Base-by-base conservation (phyloP, 2,888 invertebrate species). In the Pyrrhosoma nymphula region DNA sequence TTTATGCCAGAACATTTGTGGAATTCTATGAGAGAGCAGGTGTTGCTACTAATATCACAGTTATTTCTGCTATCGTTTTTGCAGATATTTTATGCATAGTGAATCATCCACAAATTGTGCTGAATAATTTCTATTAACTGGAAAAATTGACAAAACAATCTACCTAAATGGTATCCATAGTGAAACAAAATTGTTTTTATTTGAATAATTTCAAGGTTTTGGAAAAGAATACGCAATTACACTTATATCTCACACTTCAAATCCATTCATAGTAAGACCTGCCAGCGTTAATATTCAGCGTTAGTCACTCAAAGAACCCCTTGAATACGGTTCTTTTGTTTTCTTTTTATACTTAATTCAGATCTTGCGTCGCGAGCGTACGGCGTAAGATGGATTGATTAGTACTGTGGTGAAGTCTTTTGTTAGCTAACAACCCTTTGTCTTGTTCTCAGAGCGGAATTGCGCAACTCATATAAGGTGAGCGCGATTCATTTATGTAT, bases 341-440 rank as follows among this genome's bases (percentile, higher is more conserved):
- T 82, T 82, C 82, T 35, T 82, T 82, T 69, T 23, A n/a, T 82
- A 82, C 18, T 35, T 82, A 82, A 82, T 82, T 82, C 82, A 82
- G 82, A 35, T 82, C 82, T 82, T 82, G 82, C 35, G 26, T 82
- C 30, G 16, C 35, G 35, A 35, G 30, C 30, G 14, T 16, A 82
- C 82, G 35, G 3, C 18, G 35, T 35, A 18, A 82, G 82, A 82
- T 82, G 82, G 82, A 35, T 82, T 82, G 82, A 82, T 82, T 82
- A 82, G 82, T 35, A 18, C 16, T 14, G 35, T 82, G 82, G 82
- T 35, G 82, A 82, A 82, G 82, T 82, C 82, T 35, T 82, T 82
- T 82, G 82, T 82, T 82, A 18, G 30, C 82, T 82, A 82, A 82
- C 82, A 82, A 82, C 82, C 82, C 82, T 82, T 82, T 82, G 82